Percentiles rank a stretch among this genome's conserved stretches.
Conservation (phyloP, 2,113 vertebrate genomes). For the Equus quagga region DNA sequence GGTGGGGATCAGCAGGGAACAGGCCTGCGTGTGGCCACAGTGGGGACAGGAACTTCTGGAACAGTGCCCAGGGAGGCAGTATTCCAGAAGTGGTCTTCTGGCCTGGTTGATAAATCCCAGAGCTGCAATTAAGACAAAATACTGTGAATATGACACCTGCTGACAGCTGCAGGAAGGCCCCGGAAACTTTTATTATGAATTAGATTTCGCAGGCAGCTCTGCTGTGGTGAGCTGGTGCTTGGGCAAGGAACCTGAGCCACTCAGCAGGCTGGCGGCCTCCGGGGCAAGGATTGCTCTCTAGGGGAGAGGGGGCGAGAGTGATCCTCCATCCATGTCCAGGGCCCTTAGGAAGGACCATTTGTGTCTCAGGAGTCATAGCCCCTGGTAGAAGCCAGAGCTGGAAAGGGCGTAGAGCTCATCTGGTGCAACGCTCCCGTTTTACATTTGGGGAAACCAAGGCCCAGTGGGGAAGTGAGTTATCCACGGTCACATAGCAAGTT, state of each 20-base stretch:
- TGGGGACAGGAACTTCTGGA: background rate
- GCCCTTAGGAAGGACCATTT: background rate
- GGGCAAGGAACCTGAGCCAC: background rate
- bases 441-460: background rate
- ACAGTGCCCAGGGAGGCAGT: background rate
- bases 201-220: conserved; percentile 15
- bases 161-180: conserved; percentile 46
- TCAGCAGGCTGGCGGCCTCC: rapidly evolving
- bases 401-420: background rate
- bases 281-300: background rate
- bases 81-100: conserved; percentile 67
- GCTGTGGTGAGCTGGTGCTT: background rate
- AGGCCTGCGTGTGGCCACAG: background rate
- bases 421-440: background rate
- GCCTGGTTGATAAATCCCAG: conserved; percentile 65
- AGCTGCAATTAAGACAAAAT: conserved; percentile 60
- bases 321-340: background rate
- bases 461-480: background rate
- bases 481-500: background rate
- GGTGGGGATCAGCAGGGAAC: background rate
- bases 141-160: conserved; percentile 67
- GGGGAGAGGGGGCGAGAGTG: too few species aligned
- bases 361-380: background rate
- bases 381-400: background rate
- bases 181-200: conserved; percentile 55